Evolutionary conservation across 2,888 invertebrate species (phyloP), one percentile per base, ranked within the genome.

Genomic region (Halocaridina rubra): DNA sequence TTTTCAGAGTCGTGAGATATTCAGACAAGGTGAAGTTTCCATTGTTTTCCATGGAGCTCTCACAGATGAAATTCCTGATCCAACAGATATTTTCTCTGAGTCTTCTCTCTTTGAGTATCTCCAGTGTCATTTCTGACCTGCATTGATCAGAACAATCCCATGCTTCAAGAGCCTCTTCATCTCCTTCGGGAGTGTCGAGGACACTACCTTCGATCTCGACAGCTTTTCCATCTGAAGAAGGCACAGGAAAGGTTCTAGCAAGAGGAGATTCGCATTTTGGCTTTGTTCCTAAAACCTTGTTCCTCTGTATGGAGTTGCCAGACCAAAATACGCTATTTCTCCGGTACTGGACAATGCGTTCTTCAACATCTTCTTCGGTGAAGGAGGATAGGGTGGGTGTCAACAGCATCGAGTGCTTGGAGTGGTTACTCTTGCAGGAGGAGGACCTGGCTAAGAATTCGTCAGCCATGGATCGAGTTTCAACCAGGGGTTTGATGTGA

Each of bases 261-360:
- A 27, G 39, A 46, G 72, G 72, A 16, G 8, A 39, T 16, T 16
- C n/a, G 72, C n/a, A 32, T 13, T 8, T 30, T 32, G 27, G 29
- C 3, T 13, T 4, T n/a, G 53, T 10, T 19, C 0, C 53, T 1
- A 16, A 7, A 19, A 19, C 4, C n/a, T 4, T n/a, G 7, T 53
- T 13, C 53, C 53, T 53, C 53, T 3, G n/a, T n/a, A n/a, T n/a
- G 5, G 81, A 82, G 10, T 69, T 13, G 13, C 77, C 27, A 27
- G 77, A 59, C 82, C 82, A 82, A 46, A 82, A 82, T 46, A 39
- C 71, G 10, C 82, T 46, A 67, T 82, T 82, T 30, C 77, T 71
- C 13, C 76, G 71, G 72, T 82, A 61, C 22, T 82, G 77, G 5
- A 82, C 77, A 71, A 82, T 82, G 77, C 77, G 77, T 19, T 82